phyloP scores from a whole-genome alignment of 2,797 vertebrate genomes.

The Myotis planiceps region DNA sequence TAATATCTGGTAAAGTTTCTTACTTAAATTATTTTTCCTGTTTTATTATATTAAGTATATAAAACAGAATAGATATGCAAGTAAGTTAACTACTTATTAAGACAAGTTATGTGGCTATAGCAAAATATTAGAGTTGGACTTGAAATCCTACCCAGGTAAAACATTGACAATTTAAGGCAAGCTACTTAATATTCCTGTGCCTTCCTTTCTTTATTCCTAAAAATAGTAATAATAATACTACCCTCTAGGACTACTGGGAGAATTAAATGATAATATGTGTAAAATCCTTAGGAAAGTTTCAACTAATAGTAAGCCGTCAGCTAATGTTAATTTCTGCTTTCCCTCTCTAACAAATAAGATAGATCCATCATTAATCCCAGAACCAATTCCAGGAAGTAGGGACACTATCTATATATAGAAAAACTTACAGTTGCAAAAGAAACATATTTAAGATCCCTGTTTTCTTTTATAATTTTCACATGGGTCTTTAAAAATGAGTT shows the following conservation, averaged over 20 bases:
- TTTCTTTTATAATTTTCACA: neutral
- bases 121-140: neutral
- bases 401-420: neutral
- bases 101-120: neutral
- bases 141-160: neutral
- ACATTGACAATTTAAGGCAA: neutral
- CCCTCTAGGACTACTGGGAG: neutral
- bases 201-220: neutral
- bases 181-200: conserved; percentile 8
- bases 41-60: neutral
- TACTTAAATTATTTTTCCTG: neutral
- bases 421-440: neutral
- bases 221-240: neutral
- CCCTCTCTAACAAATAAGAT: neutral
- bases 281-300: neutral
- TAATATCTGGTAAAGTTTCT: neutral
- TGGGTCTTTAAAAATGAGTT: neutral
- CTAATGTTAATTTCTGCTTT: neutral
- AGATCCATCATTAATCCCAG: neutral
- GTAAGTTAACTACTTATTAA: neutral
- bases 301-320: neutral
- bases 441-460: neutral
- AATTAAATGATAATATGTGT: neutral
- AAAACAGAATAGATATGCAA: neutral
- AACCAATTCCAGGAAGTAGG: neutral